Evolutionary conservation across 2,888 invertebrate genomes (phyloP), one percentile per base, ranked within the genome.

Genomic region (Synanthedon formicaeformis): DNA sequence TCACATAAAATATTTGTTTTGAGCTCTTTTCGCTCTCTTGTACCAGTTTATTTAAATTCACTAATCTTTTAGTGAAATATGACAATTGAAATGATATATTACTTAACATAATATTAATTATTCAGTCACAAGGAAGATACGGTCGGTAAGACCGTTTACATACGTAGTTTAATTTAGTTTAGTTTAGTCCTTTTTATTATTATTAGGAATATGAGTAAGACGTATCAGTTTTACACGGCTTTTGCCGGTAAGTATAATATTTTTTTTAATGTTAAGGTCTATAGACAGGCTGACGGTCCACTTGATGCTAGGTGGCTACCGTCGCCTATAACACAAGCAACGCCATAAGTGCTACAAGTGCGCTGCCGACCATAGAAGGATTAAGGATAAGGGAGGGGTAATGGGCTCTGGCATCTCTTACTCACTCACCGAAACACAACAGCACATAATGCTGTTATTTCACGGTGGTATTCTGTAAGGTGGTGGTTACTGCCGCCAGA

Each of bases 201-300:
- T 13, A 45, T 18, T 16, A 53, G 50, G 40, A 56, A 55, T 51
- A 68, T 70, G 69, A 67, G 66, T 4, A 64, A 66, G 51, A 40
- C 60, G 2, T 53, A 61, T 12, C 70, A 70, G 53, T 58, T 60
- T 18, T 61, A 66, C 18, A 65, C 67, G 1, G 60, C 64, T 14
- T 14, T 66, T 27, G 59, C 65, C 45, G 63, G 70, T 70, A 54
- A 66, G 68, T 65, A 48, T 4, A 1, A 45, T 11, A 51, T 0
- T 50, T 48, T n/a, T n/a, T n/a, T n/a, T n/a, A n/a, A n/a, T n/a
- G n/a, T n/a, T n/a, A n/a, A n/a, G n/a, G n/a, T n/a, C n/a, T n/a
- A n/a, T n/a, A n/a, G n/a, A n/a, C n/a, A n/a, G n/a, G n/a, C n/a
- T n/a, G n/a, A n/a, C n/a, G n/a, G n/a, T n/a, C n/a, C n/a, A n/a